phyloP scores from a whole-genome alignment of 2,888 invertebrate species.

The Dyspetes luteomarginatus region DNA sequence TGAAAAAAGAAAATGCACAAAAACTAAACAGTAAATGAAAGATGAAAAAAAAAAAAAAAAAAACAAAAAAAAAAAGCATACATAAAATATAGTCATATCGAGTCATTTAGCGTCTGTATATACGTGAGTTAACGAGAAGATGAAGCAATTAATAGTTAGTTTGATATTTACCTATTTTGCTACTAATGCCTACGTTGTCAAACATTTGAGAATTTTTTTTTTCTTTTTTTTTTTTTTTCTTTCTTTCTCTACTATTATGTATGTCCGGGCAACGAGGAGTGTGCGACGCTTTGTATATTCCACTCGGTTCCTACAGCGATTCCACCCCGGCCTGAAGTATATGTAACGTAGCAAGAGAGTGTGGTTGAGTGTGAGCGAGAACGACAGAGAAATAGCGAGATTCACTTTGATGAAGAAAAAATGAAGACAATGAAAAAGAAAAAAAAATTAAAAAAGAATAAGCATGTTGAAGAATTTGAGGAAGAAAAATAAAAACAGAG shows the following conservation, averaged over 20 bases:
- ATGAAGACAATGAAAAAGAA: neutral
- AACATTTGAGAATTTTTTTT: constrained; percentile 28
- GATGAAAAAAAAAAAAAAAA: constrained; percentile 69
- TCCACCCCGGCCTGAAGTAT: constrained; percentile 64
- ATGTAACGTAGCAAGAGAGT: constrained; percentile 1
- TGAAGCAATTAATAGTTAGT: constrained; percentile 53
- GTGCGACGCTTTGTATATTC: constrained; percentile 67
- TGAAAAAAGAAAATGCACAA: constrained; percentile 64
- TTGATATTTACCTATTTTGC: constrained; percentile 49
- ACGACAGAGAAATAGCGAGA: constrained; percentile 40
- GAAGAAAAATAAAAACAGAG: constrained; percentile 36
- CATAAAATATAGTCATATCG: constrained; percentile 82
- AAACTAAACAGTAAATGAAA: constrained; percentile 65
- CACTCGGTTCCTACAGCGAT: constrained; percentile 77
- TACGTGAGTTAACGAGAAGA: constrained; percentile 67
- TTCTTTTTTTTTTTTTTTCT: constrained; percentile 32
- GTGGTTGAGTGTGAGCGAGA: constrained; percentile 46
- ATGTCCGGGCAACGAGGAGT: constrained; percentile 25
- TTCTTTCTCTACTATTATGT: constrained; percentile 15
- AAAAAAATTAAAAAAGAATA: neutral
- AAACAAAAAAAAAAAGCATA: constrained; percentile 58
- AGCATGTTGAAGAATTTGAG: constrained; percentile 7
- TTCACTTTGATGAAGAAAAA: constrained; percentile 43
- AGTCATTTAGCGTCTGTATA: constrained; percentile 83
- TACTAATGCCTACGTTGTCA: constrained; percentile 9